Evolutionary conservation across 2,797 vertebrate genomes (phyloP).

Genomic region (Percopsis omiscomaycus): DNA sequence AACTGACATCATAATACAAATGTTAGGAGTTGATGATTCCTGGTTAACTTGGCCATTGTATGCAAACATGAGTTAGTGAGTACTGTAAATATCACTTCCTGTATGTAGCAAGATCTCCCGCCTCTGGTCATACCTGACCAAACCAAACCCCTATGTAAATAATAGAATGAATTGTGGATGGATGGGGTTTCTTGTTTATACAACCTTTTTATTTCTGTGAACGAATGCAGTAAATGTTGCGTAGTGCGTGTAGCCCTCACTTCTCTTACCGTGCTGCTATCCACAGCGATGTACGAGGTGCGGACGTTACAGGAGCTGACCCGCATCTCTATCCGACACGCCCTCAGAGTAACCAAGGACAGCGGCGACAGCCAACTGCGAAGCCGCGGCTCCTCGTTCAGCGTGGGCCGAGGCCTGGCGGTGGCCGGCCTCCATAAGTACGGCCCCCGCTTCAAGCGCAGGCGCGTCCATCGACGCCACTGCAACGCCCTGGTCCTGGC

Average conservation of each 20-base stretch:
- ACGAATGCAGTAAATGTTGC: background rate
- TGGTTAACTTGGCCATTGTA: too few species aligned
- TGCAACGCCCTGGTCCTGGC: conserved; percentile 91
- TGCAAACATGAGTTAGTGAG: too few species aligned
- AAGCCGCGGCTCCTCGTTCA: conserved; percentile 72
- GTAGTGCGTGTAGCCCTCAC: background rate
- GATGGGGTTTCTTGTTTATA: background rate
- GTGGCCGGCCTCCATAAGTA: conserved; percentile 78
- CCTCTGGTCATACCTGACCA: too few species aligned
- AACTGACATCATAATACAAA: too few species aligned
- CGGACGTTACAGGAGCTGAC: conserved; percentile 90
- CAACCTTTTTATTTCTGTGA: background rate
- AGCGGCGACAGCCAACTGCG: conserved; percentile 66
- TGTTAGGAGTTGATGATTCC: too few species aligned
- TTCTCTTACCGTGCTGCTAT: background rate
- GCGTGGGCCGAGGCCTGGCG: conserved; percentile 63
- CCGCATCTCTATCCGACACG: conserved; percentile 90
- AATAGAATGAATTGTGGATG: too few species aligned
- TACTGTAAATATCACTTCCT: too few species aligned
- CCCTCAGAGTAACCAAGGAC: conserved; percentile 79
- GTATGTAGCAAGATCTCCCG: too few species aligned
- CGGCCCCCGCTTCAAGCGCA: conserved; percentile 86
- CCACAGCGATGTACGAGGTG: conserved; percentile 84
- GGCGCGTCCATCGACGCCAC: conserved; percentile 85
- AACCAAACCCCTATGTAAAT: too few species aligned